These are phyloP conservation scores for Cataglyphis cursor DNA, from an alignment of 2,888 invertebrate genomes.

Conservation along the genomic window DNA sequence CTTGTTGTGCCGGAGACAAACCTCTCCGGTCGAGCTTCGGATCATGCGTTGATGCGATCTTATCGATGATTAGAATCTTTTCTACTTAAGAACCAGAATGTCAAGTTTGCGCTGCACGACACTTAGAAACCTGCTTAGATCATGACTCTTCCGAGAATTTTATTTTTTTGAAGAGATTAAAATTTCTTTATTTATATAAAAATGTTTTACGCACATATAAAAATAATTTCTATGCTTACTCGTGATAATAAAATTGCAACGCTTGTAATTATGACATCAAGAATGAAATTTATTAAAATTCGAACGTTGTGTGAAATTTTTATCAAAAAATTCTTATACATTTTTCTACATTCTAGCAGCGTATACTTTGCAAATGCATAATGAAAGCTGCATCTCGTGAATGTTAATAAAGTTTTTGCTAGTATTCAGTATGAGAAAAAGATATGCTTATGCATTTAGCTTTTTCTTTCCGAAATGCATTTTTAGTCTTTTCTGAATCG, in stretches of 20 bases:
- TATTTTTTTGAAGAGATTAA: neutral
- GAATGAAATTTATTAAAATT: neutral
- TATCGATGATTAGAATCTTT: slow-evolving; percentile 27
- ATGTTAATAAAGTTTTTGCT: neutral
- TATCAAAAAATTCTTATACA: neutral
- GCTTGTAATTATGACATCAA: neutral
- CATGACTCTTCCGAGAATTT: neutral
- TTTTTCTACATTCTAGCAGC: neutral
- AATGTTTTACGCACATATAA: neutral
- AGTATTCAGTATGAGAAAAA: neutral
- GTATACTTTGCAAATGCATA: neutral
- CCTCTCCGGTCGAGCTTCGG: slow-evolving; percentile 24
- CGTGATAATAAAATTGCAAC: neutral
- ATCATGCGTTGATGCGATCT: slow-evolving; percentile 47
- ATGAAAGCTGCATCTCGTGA: neutral
- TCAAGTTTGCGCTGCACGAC: neutral
- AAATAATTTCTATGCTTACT: neutral
- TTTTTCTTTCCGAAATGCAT: neutral
- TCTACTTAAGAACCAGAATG: slow-evolving; percentile 7
- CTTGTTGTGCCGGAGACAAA: slow-evolving; percentile 34
- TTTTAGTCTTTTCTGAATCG: neutral
- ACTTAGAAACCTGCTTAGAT: neutral
- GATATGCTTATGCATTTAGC: neutral
- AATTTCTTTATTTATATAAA: neutral
- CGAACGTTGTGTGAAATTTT: neutral